A percentile compares a stretch with the other conserved stretches of the same genome.
phyloP scores from a whole-genome alignment of 2,797 vertebrate species.

The Enteromius paludinosus region DNA sequence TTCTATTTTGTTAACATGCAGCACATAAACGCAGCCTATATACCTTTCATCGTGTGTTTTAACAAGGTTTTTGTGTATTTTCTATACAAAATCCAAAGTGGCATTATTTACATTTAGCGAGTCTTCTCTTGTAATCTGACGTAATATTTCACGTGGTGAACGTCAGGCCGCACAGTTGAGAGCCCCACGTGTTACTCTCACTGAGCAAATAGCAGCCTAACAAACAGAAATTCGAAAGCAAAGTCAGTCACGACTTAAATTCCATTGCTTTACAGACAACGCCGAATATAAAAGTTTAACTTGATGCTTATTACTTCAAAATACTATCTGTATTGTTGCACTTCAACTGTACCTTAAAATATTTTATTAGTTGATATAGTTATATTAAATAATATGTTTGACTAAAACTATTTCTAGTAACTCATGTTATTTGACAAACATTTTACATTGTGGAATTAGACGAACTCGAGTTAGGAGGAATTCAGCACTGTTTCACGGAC shows the following conservation, averaged over 20 bases:
- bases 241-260: background rate
- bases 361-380: background rate
- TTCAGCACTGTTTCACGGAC: constrained; percentile 61
- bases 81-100: background rate
- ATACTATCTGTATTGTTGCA: background rate
- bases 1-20: background rate
- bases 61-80: background rate
- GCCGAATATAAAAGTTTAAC: background rate
- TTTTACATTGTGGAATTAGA: background rate
- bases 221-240: background rate
- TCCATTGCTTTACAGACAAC: background rate
- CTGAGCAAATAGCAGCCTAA: background rate
- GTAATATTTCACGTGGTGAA: background rate
- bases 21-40: background rate
- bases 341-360: background rate
- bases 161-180: background rate
- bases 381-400: background rate
- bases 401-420: background rate
- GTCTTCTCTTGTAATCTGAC: background rate
- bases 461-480: background rate
- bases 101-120: background rate
- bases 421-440: background rate
- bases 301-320: background rate
- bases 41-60: background rate
- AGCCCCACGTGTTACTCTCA: background rate